These are phyloP conservation scores for Lichenostomus cassidix DNA, from an alignment of 2,113 vertebrate genomes.

Conservation along the genomic window DNA sequence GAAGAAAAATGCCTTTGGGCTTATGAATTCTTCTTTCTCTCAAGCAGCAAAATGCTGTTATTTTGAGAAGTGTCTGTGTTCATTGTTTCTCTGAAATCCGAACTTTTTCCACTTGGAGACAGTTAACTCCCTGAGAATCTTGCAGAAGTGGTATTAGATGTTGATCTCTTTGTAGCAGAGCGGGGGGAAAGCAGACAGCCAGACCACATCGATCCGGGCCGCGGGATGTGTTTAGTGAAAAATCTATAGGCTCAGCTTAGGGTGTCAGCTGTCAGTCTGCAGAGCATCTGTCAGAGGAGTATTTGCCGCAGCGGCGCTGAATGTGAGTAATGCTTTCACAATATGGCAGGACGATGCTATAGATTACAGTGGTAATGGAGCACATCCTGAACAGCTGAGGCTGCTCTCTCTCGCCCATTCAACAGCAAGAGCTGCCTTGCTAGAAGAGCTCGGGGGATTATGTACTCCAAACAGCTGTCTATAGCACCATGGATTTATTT, in stretches of 20 bases:
- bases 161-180: conserved; percentile 5
- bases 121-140: conserved; percentile 47
- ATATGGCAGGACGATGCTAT: conserved; percentile 16
- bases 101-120: conserved; percentile 50
- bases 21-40: not conserved
- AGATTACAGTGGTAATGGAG: conserved; percentile 54
- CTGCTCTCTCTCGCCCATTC: conserved; percentile 46
- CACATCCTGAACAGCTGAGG: conserved; percentile 73
- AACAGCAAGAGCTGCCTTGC: conserved; percentile 23
- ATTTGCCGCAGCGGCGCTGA: not conserved
- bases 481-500: conserved; percentile 76
- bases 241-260: conserved; percentile 3
- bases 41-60: not conserved
- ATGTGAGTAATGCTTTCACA: conserved; percentile 37
- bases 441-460: conserved; percentile 59
- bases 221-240: conserved; percentile 6
- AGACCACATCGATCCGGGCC: not conserved
- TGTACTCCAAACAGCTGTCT: conserved; percentile 71
- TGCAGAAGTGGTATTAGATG: not conserved
- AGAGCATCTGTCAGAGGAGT: conserved; percentile 56
- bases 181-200: not conserved
- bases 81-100: conserved; percentile 63
- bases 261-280: conserved; percentile 70
- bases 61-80: conserved; percentile 25
- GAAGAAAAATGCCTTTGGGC: conserved; percentile 32